These are phyloP conservation scores for Atta cephalotes DNA, from an alignment of 1,140 invertebrate species.

Conservation along the genomic window DNA sequence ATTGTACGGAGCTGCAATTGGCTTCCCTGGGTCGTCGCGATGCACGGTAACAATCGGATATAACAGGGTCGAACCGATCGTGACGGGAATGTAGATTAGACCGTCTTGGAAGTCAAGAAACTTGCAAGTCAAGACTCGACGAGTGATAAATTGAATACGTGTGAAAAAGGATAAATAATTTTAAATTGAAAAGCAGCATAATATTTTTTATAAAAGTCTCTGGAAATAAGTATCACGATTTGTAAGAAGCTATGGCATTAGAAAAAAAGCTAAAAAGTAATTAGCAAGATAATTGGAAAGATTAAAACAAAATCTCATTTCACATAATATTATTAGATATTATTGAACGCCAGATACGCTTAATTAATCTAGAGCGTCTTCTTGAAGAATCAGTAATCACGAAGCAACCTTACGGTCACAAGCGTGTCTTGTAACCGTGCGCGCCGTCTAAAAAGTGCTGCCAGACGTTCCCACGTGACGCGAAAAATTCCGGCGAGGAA, in stretches of 20 bases:
- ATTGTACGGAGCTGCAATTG: slow-evolving; percentile 32
- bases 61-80: slow-evolving; percentile 39
- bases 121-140: background rate
- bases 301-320: background rate
- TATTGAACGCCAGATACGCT: background rate
- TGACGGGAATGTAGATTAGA: slow-evolving; percentile 43
- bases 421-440: slow-evolving; percentile 37
- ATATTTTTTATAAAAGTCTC: background rate
- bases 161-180: background rate
- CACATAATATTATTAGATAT: background rate
- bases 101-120: slow-evolving; percentile 1
- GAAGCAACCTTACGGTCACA: slow-evolving; percentile 16
- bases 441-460: slow-evolving; percentile 51
- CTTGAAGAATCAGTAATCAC: background rate
- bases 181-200: background rate
- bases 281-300: background rate
- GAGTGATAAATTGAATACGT: background rate
- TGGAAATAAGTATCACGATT: background rate
- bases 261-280: background rate
- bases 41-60: slow-evolving; percentile 23
- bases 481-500: slow-evolving; percentile 62
- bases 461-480: slow-evolving; percentile 62
- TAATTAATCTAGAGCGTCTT: slow-evolving; percentile 9
- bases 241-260: background rate
- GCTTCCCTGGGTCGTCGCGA: slow-evolving; percentile 10